These are phyloP conservation scores for Caenorhabditis japonica DNA, from an alignment of 2,888 invertebrate genomes.

Conservation along the genomic window DNA sequence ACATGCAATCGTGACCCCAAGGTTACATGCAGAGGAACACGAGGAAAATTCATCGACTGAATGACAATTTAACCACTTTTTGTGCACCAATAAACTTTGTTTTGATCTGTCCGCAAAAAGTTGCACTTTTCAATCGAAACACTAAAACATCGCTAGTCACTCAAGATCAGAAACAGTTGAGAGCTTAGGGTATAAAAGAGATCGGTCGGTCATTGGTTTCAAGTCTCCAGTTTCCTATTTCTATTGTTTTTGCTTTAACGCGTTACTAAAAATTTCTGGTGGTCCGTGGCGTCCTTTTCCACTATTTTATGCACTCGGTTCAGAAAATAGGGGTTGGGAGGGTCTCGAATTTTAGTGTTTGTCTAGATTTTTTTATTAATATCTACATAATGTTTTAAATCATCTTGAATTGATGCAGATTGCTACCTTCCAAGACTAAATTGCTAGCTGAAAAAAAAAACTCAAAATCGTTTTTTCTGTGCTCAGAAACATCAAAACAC, in stretches of 20 bases:
- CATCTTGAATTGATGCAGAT: not conserved
- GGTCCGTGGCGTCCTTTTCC: constrained; percentile 23
- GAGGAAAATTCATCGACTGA: constrained; percentile 42
- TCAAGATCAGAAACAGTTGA: constrained; percentile 30
- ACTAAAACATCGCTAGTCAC: not conserved
- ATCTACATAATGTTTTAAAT: not conserved
- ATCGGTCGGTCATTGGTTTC: constrained; percentile 13
- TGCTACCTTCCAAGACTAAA: not conserved
- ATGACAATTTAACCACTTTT: constrained; percentile 40
- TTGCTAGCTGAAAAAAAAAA: too few relatives aligned
- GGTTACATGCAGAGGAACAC: constrained; percentile 32
- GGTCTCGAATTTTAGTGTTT: too few relatives aligned
- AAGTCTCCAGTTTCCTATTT: constrained; percentile 22
- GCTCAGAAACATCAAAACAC: too few relatives aligned
- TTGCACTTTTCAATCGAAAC: not conserved
- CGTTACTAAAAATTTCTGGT: constrained; percentile 21
- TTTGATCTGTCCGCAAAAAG: constrained; percentile 3
- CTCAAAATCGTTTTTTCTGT: too few relatives aligned
- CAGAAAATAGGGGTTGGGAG: not conserved
- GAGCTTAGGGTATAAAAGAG: not conserved
- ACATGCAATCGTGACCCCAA: constrained; percentile 42
- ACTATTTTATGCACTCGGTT: constrained; percentile 12
- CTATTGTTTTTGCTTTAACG: constrained; percentile 24
- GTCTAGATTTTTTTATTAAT: too few relatives aligned
- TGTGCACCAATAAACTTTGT: constrained; percentile 49